Evolutionary conservation across 2,797 vertebrate species (phyloP).

Genomic region (Choloepus didactylus): DNA sequence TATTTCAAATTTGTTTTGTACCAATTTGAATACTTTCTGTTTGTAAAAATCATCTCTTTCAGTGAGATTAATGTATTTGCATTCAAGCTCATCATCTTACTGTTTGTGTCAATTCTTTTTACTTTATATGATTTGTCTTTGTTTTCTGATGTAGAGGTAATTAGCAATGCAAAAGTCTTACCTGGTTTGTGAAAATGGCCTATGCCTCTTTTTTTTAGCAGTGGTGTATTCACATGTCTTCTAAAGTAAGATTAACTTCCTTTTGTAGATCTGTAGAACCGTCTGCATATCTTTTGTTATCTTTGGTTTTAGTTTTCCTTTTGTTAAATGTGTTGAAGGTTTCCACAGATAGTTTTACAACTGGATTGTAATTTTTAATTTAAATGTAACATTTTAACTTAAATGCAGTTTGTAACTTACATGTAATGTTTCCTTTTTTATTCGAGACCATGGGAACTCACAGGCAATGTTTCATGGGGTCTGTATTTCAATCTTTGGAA

Average conservation of each 20-base stretch:
- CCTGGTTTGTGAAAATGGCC: neutral
- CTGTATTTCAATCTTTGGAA: constrained; percentile 38
- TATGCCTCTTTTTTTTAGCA: constrained; percentile 12
- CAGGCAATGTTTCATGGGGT: constrained; percentile 20
- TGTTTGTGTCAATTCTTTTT: constrained; percentile 34
- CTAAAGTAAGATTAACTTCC: constrained; percentile 1
- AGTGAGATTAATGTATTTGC: constrained; percentile 18
- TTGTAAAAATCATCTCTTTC: neutral
- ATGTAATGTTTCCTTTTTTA: constrained; percentile 15
- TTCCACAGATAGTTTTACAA: constrained; percentile 40
- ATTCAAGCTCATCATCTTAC: neutral
- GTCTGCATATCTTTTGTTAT: neutral
- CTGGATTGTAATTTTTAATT: constrained; percentile 49
- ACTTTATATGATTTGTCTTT: constrained; percentile 54
- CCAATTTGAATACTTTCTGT: constrained; percentile 10
- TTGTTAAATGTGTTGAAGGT: neutral
- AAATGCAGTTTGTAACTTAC: constrained; percentile 28
- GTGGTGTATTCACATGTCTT: neutral
- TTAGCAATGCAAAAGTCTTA: constrained; percentile 26
- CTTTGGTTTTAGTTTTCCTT: constrained; percentile 53
- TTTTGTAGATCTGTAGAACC: neutral
- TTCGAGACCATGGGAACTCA: constrained; percentile 41
- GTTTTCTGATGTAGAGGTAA: constrained; percentile 51
- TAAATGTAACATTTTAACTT: constrained; percentile 57
- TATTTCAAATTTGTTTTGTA: constrained; percentile 53